phyloP scores from a whole-genome alignment of 2,888 invertebrate species.

The Macrostomum cliftonense region DNA sequence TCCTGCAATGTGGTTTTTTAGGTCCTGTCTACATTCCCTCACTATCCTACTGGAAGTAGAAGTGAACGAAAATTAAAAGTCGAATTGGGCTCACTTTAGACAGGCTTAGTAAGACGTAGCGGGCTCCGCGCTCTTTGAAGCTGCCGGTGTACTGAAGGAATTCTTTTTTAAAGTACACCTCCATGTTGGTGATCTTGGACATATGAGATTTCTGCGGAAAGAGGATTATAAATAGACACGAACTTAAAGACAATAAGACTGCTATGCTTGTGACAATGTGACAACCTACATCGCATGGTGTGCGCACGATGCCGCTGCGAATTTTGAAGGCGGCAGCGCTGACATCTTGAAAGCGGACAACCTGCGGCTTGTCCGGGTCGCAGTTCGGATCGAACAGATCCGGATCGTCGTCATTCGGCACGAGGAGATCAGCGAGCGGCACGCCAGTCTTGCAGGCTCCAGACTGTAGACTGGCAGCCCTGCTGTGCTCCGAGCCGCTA shows the following conservation, averaged over 20 bases:
- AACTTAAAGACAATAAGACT: too few species aligned
- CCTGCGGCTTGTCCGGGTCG: conserved; percentile 42
- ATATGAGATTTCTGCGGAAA: conserved; percentile 57
- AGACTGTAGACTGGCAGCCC: too few species aligned
- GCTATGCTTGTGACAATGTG: too few species aligned
- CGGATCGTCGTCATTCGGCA: conserved; percentile 10
- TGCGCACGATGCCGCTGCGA: conserved; percentile 58
- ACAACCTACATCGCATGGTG: conserved; percentile 60
- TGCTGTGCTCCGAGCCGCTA: too few species aligned
- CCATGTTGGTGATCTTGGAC: conserved; percentile 57
- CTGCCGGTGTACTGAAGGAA: conserved; percentile 83
- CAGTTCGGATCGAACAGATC: conserved; percentile 26
- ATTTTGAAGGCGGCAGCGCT: conserved; percentile 73
- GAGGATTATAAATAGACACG: too few species aligned
- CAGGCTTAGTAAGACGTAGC: conserved; percentile 60
- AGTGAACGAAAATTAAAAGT: conserved; percentile 9
- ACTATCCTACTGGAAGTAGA: neutral
- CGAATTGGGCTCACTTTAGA: conserved; percentile 36
- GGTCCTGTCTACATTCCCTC: too few species aligned
- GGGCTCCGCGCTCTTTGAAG: conserved; percentile 80
- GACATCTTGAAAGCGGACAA: conserved; percentile 61
- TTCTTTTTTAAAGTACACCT: conserved; percentile 77
- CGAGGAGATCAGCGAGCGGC: too few species aligned
- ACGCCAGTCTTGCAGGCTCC: too few species aligned
- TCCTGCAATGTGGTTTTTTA: too few species aligned